Evolutionary conservation across 2,797 vertebrate genomes (phyloP).

Genomic region (Lutjanus campechanus): DNA sequence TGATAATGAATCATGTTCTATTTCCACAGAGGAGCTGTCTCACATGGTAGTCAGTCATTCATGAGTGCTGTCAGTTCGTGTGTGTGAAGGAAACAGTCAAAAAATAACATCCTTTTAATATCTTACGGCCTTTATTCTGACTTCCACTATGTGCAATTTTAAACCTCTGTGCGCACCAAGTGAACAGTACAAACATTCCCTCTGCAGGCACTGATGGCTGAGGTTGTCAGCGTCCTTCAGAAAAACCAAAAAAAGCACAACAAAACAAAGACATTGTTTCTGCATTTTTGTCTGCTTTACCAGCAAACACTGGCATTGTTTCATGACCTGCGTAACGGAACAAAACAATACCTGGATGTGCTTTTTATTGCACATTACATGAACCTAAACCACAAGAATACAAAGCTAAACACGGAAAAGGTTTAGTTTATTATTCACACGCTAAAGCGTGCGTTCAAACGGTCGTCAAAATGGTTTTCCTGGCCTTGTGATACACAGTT

Average conservation of each 20-base stretch:
- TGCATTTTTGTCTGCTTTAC: neutral
- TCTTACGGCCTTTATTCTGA: neutral
- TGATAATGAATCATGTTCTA: conserved; percentile 44
- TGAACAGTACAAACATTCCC: neutral
- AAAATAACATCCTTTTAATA: conserved; percentile 22
- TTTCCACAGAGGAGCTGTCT: conserved; percentile 4
- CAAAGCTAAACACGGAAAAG: neutral
- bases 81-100: neutral
- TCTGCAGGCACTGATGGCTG: neutral
- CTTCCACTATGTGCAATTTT: conserved; percentile 9
- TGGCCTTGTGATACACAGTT: neutral
- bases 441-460: neutral
- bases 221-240: neutral
- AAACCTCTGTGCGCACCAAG: neutral
- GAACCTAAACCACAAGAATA: neutral
- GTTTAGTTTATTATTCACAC: conserved; percentile 7
- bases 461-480: neutral
- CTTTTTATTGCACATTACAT: neutral
- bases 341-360: neutral
- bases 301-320: neutral
- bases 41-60: conserved; percentile 21
- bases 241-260: neutral
- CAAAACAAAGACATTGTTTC: neutral
- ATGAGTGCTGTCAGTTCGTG: neutral
- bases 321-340: neutral